Evolutionary conservation across 2,113 vertebrate species (phyloP).

Genomic region (Clarias batrachus): DNA sequence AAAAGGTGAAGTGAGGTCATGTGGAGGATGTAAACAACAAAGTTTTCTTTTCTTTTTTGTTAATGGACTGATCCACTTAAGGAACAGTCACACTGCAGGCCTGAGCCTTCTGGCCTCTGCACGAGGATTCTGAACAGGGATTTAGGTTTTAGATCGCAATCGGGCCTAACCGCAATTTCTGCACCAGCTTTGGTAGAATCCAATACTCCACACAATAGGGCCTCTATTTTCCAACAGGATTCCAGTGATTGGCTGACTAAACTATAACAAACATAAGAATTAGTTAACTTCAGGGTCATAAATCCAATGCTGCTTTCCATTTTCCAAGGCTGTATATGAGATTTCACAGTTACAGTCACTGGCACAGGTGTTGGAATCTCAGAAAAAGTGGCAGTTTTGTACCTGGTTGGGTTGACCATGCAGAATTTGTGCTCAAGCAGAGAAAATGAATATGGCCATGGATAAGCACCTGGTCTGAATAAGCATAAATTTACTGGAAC

Average conservation of each 20-base stretch:
- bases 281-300: conserved; percentile 61
- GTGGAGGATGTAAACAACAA: conserved; percentile 77
- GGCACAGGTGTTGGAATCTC: conserved; percentile 38
- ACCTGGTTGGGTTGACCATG: conserved; percentile 55
- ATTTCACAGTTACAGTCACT: conserved; percentile 51
- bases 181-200: conserved; percentile 64
- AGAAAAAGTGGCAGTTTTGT: conserved; percentile 30
- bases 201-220: conserved; percentile 66
- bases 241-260: conserved; percentile 64
- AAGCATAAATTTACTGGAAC: conserved; percentile 54
- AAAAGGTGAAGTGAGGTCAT: conserved; percentile 72
- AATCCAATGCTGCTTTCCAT: conserved; percentile 13
- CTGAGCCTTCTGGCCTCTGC: conserved; percentile 65
- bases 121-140: conserved; percentile 65
- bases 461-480: conserved; percentile 65
- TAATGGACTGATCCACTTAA: conserved; percentile 72
- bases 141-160: conserved; percentile 72
- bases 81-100: conserved; percentile 45
- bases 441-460: conserved; percentile 45
- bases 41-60: conserved; percentile 73
- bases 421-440: conserved; percentile 47
- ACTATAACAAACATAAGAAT: conserved; percentile 66
- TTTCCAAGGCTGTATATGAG: conserved; percentile 52
- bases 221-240: conserved; percentile 62
- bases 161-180: conserved; percentile 66